Evolutionary conservation across 2,113 vertebrate species (phyloP), one percentile per base, ranked within the genome.

Genomic region (Balaeniceps rex): DNA sequence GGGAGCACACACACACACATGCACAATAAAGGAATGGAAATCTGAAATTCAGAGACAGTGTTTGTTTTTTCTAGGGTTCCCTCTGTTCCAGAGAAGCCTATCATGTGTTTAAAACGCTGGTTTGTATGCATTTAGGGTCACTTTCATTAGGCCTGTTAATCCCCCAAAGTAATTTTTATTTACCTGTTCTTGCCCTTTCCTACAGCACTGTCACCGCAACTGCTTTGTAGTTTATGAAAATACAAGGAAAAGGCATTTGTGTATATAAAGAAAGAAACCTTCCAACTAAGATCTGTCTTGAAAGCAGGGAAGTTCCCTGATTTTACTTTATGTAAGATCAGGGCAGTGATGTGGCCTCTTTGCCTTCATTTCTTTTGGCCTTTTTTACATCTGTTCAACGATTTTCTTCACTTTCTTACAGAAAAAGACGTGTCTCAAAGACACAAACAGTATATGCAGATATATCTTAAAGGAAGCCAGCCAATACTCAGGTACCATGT

Each of bases 131-230:
- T 75, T 49, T 21, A 60, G 12, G 28, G 66, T 94, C 78, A 10
- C 42, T 85, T 26, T 80, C 28, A 38, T 68, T 72, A 80, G 66
- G 34, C 12, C 19, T 57, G 12, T 78, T 83, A 87, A 89, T 89
- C 57, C 36, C 52, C 24, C 64, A 24, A 65, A 83, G 49, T 94
- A 94, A 90, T 94, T 93, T 96, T 26, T 88, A 93, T 97, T 95
- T 97, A 74, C 82, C 31, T 87, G 10, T 96, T 96, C 34, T 91
- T 84, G 29, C 55, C 80, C 66, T 65, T 93, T 94, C 26, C 61
- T 84, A 47, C 26, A 96, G 65, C 42, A 77, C 36, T 76, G 7
- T 92, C 79, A 74, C 85, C 74, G 86, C 34, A 93, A 49, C 54
- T 64, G 40, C 36, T 87, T 94, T 85, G 90, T 54, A 51, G 11